Evolutionary conservation across 2,797 vertebrate species (phyloP), one percentile per base, ranked within the genome.

Genomic region (Picus viridis): DNA sequence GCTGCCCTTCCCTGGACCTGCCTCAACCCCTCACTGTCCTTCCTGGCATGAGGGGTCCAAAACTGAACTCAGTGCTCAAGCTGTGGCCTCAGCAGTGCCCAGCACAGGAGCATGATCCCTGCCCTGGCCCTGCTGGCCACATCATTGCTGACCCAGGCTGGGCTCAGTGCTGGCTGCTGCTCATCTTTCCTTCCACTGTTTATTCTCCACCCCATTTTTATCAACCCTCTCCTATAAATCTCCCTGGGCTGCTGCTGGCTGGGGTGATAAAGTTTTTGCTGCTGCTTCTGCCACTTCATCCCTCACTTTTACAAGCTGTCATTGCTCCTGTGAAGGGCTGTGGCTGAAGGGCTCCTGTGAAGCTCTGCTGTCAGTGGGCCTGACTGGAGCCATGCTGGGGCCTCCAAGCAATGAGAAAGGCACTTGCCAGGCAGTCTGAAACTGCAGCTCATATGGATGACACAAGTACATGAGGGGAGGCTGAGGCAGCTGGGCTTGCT

Each of bases 371-470:
- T 6, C n/a, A 26, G 32, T 17, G 91, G 59, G 6, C 24, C 36
- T n/a, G 11, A 12, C 49, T 4, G 0, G 41, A 57, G 57, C 58
- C 39, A 12, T 14, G 34, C 65, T 36, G 62, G 45, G 39, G 39
- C 18, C 51, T 51, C 24, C 7, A 1, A 0, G 2, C 12, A 12
- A 27, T 30, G 39, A 8, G 4, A 8, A 7, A 61, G 49, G 29
- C 54, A 7, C 18, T 17, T n/a, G 5, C 10, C 73, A 81, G 76
- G 22, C 41, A 17, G 12, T 36, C 59, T 43, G 57, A 29, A 7
- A 1, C 4, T 4, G 3, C 34, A 27, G 56, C 34, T 34, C 4
- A 0, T 2, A 1, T 0, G 0, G 15, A 5, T 24, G 7, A 3
- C 18, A 4, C 39, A 7, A 9, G 16, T 3, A 1, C 11, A 5